Evolutionary conservation across 2,888 invertebrate genomes (phyloP).

Genomic region (Dromius quadrimaculatus): DNA sequence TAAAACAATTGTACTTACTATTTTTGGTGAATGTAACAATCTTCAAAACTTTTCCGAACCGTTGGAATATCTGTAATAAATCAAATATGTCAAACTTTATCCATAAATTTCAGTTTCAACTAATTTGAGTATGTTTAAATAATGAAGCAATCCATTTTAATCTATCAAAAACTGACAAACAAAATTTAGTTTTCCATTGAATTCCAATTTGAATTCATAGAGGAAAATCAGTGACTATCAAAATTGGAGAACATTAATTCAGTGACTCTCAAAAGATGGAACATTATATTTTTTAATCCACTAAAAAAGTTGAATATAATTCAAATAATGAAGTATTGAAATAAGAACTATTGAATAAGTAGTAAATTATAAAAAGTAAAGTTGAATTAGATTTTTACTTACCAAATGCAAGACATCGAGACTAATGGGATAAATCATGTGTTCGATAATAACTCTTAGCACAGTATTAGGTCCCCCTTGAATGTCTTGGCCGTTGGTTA

Average conservation of each 20-base stretch:
- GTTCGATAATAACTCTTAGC: slow-evolving; percentile 97
- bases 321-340: too few relatives aligned
- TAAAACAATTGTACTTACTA: slow-evolving; percentile 77
- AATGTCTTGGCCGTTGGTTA: slow-evolving; percentile 73
- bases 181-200: slow-evolving; percentile 8
- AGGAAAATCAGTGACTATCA: slow-evolving; percentile 22
- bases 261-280: background rate
- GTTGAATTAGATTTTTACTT: too few relatives aligned
- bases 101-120: background rate
- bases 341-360: too few relatives aligned
- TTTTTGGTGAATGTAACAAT: slow-evolving; percentile 99
- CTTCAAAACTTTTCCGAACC: slow-evolving; percentile 98
- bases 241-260: background rate
- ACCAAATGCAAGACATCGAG: slow-evolving; percentile 95
- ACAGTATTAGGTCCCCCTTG: slow-evolving; percentile 96
- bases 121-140: background rate
- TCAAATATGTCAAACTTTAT: slow-evolving; percentile 23
- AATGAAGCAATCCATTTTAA: slow-evolving; percentile 17
- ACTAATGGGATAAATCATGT: slow-evolving; percentile 98
- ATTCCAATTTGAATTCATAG: slow-evolving; percentile 9
- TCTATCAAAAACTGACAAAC: slow-evolving; percentile 17
- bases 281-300: slow-evolving; percentile 5
- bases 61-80: slow-evolving; percentile 91
- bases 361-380: too few relatives aligned
- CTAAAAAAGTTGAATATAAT: too few relatives aligned